Evolutionary conservation across 2,888 invertebrate species (phyloP).

Genomic region (Shargacucullia verbasci): DNA sequence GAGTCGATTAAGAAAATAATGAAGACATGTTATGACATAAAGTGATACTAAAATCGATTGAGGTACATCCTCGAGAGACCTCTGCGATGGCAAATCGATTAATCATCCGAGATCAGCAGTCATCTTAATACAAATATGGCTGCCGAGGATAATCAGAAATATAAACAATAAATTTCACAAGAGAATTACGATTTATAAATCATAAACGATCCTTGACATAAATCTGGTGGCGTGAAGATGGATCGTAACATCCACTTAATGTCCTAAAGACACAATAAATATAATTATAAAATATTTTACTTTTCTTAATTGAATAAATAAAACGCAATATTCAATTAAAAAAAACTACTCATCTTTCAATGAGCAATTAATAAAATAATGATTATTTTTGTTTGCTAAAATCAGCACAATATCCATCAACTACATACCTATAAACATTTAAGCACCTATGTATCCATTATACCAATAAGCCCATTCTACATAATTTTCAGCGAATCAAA

Average conservation of each 20-base stretch:
- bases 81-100: constrained; percentile 51
- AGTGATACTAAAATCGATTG: constrained; percentile 52
- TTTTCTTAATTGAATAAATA: constrained; percentile 3
- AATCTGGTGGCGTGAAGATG: constrained; percentile 55
- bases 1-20: constrained; percentile 47
- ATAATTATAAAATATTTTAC: constrained; percentile 11
- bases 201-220: constrained; percentile 67
- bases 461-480: too few species aligned
- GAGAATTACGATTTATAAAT: constrained; percentile 60
- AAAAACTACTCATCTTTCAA: background rate
- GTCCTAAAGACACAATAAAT: constrained; percentile 6
- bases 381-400: too few species aligned
- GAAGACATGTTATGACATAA: constrained; percentile 48
- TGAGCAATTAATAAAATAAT: too few species aligned
- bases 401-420: too few species aligned
- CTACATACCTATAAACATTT: too few species aligned
- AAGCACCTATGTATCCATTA: too few species aligned
- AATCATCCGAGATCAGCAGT: constrained; percentile 51
- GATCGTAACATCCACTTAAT: constrained; percentile 39
- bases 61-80: constrained; percentile 23
- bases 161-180: constrained; percentile 58
- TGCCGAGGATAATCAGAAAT: constrained; percentile 50
- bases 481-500: too few species aligned
- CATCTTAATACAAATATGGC: constrained; percentile 61
- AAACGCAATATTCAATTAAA: background rate